Evolutionary conservation across 2,888 invertebrate species (phyloP).

Genomic region (Cheilosia impressa): DNA sequence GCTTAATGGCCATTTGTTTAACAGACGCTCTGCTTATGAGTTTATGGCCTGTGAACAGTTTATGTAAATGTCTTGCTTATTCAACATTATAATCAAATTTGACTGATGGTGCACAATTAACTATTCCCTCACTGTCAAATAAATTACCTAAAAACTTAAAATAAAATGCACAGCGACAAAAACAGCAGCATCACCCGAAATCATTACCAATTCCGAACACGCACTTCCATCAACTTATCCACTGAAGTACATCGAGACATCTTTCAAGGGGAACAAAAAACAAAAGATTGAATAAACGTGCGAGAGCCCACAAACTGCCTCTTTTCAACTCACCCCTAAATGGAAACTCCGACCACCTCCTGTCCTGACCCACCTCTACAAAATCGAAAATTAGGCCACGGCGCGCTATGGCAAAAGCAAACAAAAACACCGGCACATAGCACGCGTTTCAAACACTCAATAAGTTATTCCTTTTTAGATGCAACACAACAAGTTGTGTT

Average conservation of each 20-base stretch:
- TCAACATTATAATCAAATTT: constrained; percentile 8
- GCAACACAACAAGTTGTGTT: constrained; percentile 54
- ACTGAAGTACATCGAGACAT: constrained; percentile 45
- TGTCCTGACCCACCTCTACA: neutral
- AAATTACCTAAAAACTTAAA: neutral
- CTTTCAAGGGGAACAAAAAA: constrained; percentile 20
- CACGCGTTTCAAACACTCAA: constrained; percentile 38
- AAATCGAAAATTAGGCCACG: constrained; percentile 24
- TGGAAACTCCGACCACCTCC: neutral
- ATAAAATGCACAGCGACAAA: neutral
- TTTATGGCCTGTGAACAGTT: constrained; percentile 19
- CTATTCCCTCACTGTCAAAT: neutral
- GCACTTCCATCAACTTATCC: constrained; percentile 45
- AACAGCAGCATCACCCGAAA: neutral
- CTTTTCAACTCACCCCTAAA: neutral
- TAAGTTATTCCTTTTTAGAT: neutral
- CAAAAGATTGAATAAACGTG: constrained; percentile 47
- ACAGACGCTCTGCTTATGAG: neutral
- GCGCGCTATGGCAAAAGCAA: neutral
- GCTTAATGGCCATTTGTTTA: neutral
- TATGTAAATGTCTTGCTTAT: constrained; percentile 16
- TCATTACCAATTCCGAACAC: constrained; percentile 45
- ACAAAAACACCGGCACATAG: constrained; percentile 27
- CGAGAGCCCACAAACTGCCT: constrained; percentile 21
- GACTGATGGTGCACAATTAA: constrained; percentile 42